These are phyloP conservation scores for Lysandra bellargus DNA, from an alignment of 2,888 invertebrate genomes.

Conservation along the genomic window DNA sequence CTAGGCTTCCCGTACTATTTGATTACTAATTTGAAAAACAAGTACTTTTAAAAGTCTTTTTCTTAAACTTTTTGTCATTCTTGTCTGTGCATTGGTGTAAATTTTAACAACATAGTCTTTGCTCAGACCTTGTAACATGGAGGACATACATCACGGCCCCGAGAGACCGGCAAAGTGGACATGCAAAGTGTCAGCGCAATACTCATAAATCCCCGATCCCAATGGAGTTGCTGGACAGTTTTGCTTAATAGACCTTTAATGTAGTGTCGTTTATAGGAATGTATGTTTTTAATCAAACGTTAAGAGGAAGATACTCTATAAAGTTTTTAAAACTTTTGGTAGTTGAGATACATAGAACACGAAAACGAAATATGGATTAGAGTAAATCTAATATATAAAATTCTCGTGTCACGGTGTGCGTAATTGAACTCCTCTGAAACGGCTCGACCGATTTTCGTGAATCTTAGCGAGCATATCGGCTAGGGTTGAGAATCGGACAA, in stretches of 20 bases:
- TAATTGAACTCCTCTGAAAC: too few species aligned
- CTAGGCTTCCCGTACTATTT: too few species aligned
- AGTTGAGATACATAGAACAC: too few species aligned
- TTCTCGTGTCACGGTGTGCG: too few species aligned
- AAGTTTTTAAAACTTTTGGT: neutral
- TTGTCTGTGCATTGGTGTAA: neutral
- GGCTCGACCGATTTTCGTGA: too few species aligned
- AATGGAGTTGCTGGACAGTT: neutral
- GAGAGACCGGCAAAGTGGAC: conserved; percentile 2
- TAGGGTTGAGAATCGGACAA: too few species aligned
- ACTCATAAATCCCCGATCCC: neutral
- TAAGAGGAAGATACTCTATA: neutral
- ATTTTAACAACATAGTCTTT: neutral
- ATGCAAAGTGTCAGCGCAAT: conserved; percentile 14
- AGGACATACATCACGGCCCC: conserved; percentile 11
- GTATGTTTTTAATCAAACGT: neutral
- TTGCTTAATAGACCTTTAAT: neutral
- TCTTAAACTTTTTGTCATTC: neutral
- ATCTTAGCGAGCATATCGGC: too few species aligned
- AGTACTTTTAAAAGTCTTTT: neutral
- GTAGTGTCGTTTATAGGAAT: neutral
- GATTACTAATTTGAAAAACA: too few species aligned
- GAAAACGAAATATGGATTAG: too few species aligned
- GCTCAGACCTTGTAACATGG: neutral
- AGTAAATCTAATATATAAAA: too few species aligned